A percentile compares a stretch with the other conserved stretches of the same genome.
phyloP scores from a whole-genome alignment of 2,113 vertebrate species.

The Callospermophilus lateralis region DNA sequence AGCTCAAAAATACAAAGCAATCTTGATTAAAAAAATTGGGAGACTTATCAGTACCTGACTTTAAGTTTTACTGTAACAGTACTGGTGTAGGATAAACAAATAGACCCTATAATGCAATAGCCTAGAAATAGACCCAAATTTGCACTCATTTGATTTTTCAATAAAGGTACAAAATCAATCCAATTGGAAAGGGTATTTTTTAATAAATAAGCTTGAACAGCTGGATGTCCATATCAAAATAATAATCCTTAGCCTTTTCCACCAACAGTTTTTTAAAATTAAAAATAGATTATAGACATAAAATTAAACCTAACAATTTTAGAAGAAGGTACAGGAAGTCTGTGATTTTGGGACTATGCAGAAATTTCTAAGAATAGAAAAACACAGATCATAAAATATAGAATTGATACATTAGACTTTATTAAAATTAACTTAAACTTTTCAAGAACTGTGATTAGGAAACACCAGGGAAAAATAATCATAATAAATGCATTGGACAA shows the following conservation, averaged over 20 bases:
- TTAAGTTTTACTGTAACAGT: not conserved
- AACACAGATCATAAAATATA: not conserved
- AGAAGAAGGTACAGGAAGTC: not conserved
- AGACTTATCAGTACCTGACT: not conserved
- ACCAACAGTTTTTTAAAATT: not conserved
- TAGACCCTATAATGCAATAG: not conserved
- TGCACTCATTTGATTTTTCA: not conserved
- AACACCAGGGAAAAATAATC: not conserved
- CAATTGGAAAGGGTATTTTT: not conserved
- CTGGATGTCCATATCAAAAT: not conserved
- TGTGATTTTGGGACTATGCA: not conserved
- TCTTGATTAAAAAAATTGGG: not conserved
- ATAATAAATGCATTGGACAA: not conserved
- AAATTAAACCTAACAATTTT: slow-evolving; percentile 5
- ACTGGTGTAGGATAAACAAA: not conserved
- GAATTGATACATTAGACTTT: not conserved
- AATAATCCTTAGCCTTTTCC: not conserved
- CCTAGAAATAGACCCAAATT: not conserved
- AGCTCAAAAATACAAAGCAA: not conserved
- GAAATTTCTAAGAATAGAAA: not conserved
- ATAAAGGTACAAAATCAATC: not conserved
- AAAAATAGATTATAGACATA: not conserved
- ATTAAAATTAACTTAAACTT: not conserved
- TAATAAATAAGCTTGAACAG: not conserved
- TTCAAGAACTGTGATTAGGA: not conserved